Percentiles rank a stretch among this genome's conserved stretches.
phyloP scores from a whole-genome alignment of 2,888 invertebrate genomes.

The Tipula confusa region DNA sequence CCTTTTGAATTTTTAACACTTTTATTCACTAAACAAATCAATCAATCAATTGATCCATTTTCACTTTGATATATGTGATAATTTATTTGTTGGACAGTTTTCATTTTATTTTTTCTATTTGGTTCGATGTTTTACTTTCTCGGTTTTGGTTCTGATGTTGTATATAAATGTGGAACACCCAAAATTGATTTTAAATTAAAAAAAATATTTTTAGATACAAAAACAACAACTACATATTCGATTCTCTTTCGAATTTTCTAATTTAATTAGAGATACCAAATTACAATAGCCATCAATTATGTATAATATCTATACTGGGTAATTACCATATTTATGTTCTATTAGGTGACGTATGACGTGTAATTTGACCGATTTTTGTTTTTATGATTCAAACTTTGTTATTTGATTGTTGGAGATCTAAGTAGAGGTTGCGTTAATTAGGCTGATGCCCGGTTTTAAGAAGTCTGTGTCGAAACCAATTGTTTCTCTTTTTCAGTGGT shows the following conservation, averaged over 20 bases:
- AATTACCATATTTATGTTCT: not conserved
- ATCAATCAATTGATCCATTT: slow-evolving; percentile 1
- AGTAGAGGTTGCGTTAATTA: too few species aligned
- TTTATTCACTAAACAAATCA: not conserved
- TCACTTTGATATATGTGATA: not conserved
- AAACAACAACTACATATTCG: not conserved
- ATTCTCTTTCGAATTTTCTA: not conserved
- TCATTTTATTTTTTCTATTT: not conserved
- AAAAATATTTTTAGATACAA: not conserved
- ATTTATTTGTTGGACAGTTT: not conserved
- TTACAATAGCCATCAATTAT: not conserved
- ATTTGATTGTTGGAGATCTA: too few species aligned
- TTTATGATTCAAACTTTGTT: too few species aligned
- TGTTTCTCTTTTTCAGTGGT: too few species aligned
- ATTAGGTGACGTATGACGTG: not conserved
- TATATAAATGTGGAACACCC: slow-evolving; percentile 12
- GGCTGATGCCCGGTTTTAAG: too few species aligned
- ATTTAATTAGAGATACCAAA: not conserved
- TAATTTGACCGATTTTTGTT: too few species aligned
- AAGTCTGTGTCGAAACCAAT: too few species aligned
- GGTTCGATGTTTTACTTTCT: not conserved
- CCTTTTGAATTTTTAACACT: not conserved
- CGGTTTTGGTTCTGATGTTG: not conserved
- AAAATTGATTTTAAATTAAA: slow-evolving; percentile 25
- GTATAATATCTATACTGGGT: not conserved